These are phyloP conservation scores for Myotis davidii DNA, from an alignment of 2,113 vertebrate species.

Conservation along the genomic window DNA sequence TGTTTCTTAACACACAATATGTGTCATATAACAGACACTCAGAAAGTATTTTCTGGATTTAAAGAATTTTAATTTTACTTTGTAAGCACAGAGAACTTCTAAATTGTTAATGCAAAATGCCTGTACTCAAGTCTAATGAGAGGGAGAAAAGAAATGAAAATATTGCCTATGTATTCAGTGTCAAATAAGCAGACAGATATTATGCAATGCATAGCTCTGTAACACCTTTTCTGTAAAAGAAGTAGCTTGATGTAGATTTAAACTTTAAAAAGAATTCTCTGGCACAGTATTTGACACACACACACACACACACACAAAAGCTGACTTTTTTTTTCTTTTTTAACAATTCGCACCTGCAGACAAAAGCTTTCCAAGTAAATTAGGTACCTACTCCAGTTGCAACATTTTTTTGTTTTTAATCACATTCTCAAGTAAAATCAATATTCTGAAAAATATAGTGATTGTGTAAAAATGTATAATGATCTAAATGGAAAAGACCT, in stretches of 20 bases:
- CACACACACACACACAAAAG: not conserved
- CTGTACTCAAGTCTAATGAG: not conserved
- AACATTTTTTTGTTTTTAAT: not conserved
- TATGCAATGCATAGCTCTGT: slow-evolving; percentile 22
- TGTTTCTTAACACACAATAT: not conserved
- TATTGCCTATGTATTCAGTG: slow-evolving; percentile 38
- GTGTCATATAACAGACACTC: not conserved
- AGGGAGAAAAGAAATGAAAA: slow-evolving; percentile 39
- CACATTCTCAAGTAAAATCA: slow-evolving; percentile 4
- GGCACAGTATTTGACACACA: not conserved
- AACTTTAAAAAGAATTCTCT: slow-evolving; percentile 63
- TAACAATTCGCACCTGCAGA: slow-evolving; percentile 40
- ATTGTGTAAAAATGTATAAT: not conserved
- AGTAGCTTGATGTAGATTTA: slow-evolving; percentile 39
- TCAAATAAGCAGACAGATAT: slow-evolving; percentile 55
- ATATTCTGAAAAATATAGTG: not conserved
- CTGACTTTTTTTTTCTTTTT: not conserved
- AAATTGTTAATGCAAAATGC: slow-evolving; percentile 41
- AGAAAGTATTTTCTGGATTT: slow-evolving; percentile 15
- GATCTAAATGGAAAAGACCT: not conserved
- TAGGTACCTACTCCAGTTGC: not conserved
- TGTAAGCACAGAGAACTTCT: not conserved
- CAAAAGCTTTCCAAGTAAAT: slow-evolving; percentile 43
- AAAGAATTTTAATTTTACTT: slow-evolving; percentile 13
- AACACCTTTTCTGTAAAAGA: slow-evolving; percentile 56